phyloP scores from a whole-genome alignment of 2,888 invertebrate genomes.

The Clunio marinus region DNA sequence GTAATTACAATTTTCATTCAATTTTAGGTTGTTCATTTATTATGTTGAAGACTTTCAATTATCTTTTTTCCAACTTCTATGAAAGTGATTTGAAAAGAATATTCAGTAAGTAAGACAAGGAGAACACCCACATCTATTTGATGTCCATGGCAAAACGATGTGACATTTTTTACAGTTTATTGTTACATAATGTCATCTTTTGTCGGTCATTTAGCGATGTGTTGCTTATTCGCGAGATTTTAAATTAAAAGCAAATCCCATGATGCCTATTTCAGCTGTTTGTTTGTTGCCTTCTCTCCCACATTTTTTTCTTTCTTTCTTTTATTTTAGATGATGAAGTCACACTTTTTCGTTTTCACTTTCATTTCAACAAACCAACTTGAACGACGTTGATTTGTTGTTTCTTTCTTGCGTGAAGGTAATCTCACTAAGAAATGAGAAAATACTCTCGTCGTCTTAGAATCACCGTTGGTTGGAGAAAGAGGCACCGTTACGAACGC shows the following conservation, averaged over 20 bases:
- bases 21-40: too few relatives aligned
- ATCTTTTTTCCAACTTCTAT: too few relatives aligned
- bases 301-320: not conserved
- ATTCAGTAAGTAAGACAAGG: too few relatives aligned
- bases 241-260: conserved; percentile 1
- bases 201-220: not conserved
- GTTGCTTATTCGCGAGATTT: conserved; percentile 14
- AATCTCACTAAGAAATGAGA: not conserved
- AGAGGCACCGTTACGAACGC: not conserved
- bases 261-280: conserved; percentile 27
- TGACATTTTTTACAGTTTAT: not conserved
- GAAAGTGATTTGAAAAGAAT: too few relatives aligned
- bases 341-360: conserved; percentile 37
- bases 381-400: conserved; percentile 1
- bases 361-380: conserved; percentile 31
- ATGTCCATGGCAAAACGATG: not conserved
- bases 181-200: not conserved
- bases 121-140: not conserved
- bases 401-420: not conserved
- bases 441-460: not conserved
- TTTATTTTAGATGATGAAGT: conserved; percentile 23
- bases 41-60: too few relatives aligned
- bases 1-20: too few relatives aligned
- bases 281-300: conserved; percentile 24
- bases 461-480: conserved; percentile 10